Evolutionary conservation across 1,140 invertebrate genomes (phyloP).

Genomic region (Lordiphosa collinella): DNA sequence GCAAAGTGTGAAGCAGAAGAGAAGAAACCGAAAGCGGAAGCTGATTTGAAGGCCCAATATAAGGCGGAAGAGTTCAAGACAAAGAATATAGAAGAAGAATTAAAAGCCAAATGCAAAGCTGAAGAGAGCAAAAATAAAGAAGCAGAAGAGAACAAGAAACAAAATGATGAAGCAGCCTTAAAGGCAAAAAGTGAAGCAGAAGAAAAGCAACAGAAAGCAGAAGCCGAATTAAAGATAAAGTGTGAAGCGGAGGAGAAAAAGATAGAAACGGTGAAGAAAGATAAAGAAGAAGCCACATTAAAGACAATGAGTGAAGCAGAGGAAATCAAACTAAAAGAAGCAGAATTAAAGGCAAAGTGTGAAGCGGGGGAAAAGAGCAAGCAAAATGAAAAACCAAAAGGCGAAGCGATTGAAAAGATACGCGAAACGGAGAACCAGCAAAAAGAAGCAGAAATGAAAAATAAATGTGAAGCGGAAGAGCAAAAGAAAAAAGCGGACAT

Average conservation of each 20-base stretch:
- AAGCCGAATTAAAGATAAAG: background rate
- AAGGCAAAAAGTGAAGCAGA: background rate
- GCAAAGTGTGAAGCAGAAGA: background rate
- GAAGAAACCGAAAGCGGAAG: too few species aligned
- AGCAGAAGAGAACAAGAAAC: background rate
- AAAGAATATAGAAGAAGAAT: background rate
- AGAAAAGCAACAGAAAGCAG: background rate
- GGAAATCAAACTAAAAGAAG: background rate
- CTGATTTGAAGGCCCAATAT: background rate
- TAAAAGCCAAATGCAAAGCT: background rate
- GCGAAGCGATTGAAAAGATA: too few species aligned
- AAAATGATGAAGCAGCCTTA: background rate
- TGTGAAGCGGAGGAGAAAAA: constrained; percentile 1
- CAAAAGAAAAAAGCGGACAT: background rate
- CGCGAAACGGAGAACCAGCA: background rate
- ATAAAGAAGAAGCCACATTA: background rate
- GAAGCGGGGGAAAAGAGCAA: background rate
- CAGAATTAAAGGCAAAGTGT: background rate
- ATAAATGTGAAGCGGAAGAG: background rate
- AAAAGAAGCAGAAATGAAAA: background rate
- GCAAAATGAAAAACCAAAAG: too few species aligned
- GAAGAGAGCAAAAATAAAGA: too few species aligned
- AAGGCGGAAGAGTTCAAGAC: too few species aligned
- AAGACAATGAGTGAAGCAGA: background rate
- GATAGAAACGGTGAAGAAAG: background rate